Evolutionary conservation across 1,140 invertebrate genomes (phyloP).

Genomic region (Drosophila suzukii): DNA sequence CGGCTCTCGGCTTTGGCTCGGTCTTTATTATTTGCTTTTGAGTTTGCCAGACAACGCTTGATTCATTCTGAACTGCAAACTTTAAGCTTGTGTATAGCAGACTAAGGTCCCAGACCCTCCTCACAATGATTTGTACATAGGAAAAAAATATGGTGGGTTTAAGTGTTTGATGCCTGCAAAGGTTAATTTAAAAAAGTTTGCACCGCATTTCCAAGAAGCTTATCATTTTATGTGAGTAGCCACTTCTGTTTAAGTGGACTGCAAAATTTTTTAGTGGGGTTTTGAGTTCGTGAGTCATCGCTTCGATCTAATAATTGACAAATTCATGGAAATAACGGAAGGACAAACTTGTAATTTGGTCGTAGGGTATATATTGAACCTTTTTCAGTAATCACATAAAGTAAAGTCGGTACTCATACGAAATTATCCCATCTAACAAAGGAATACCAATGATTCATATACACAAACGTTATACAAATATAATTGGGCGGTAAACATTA

Average conservation of each 20-base stretch:
- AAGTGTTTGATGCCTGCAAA: neutral
- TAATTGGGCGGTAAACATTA: neutral
- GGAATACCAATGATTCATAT: too few relatives aligned
- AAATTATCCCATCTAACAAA: too few relatives aligned
- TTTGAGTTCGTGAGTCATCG: constrained; percentile 4
- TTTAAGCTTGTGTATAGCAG: neutral
- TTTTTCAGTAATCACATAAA: too few relatives aligned
- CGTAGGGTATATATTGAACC: too few relatives aligned
- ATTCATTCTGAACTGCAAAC: neutral
- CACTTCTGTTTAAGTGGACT: constrained; percentile 15
- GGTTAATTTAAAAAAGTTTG: neutral
- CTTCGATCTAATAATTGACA: neutral
- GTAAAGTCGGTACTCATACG: too few relatives aligned
- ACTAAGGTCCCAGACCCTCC: constrained; percentile 4
- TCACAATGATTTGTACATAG: constrained; percentile 27
- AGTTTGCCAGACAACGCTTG: neutral
- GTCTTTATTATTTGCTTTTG: constrained; percentile 4
- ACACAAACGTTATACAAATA: too few relatives aligned
- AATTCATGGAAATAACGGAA: neutral
- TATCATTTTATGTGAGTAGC: constrained; percentile 5
- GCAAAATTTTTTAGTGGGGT: neutral
- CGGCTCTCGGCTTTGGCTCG: constrained; percentile 22
- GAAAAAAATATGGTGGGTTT: constrained; percentile 14
- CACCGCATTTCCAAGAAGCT: constrained; percentile 1
- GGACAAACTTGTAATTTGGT: too few relatives aligned